Evolutionary conservation across 2,797 vertebrate species (phyloP), one percentile per base, ranked within the genome.

Genomic region (Anguilla pacifica): DNA sequence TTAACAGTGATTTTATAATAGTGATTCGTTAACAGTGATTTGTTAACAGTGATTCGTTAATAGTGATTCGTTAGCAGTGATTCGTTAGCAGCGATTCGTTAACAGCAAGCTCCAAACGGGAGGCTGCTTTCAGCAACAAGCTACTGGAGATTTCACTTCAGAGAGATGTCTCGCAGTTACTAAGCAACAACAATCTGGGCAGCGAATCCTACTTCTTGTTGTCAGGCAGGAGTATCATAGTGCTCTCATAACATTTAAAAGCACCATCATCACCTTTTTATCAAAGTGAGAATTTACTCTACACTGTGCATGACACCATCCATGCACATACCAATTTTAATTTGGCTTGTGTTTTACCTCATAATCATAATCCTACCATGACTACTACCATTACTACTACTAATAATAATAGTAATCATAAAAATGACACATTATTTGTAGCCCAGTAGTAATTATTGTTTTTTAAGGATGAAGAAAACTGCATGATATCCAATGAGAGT

Each of bases 141-240:
- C 67, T 67, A 39, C 82, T 25, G 35, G 83, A 70, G 87, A 19
- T 25, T 85, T 59, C 53, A 88, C 87, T 77, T 88, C 83, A 74
- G 83, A 70, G 31, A 28, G 35, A 35, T 3, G 35, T 74, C 72
- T 85, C 67, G 31, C 43, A 25, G 87, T 88, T 77, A 79, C 87
- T 85, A 77, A 72, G 82, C 67, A 88, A 88, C 87, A 53, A 9
- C 11, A 85, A 77, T 74, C 70, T 77, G 83, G 67, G 67, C 64
- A 70, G 83, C 49, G 55, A 88, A 28, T 53, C 7, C 31, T 39
- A 85, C 43, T 77, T 85, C 67, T 84, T 25, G 87, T 87, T 53
- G 9, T 61, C 55, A 87, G 86, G 61, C 79, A 53, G 61, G 51
- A 72, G 51, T 46, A 22, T 57, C 28, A 31, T 57, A 13, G 49